Conservation (phyloP, 2,113 vertebrate genomes). For the Tetrao urogallus region DNA sequence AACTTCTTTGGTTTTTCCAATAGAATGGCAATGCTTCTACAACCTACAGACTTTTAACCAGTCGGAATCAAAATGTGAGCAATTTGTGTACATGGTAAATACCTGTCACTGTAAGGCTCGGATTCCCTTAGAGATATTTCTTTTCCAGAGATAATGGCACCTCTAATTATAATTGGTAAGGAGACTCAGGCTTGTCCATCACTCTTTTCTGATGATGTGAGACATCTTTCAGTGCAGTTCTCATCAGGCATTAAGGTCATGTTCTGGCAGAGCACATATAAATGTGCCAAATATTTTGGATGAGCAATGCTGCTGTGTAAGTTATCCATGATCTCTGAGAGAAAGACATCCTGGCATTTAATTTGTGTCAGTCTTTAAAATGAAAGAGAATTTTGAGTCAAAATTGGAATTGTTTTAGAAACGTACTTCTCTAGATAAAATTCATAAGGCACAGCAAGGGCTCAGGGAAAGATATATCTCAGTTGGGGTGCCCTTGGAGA, state of each 20-base stretch:
- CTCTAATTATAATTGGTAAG: not conserved
- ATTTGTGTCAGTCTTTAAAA: not conserved
- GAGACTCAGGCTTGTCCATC: not conserved
- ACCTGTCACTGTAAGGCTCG: not conserved
- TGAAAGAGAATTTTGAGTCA: not conserved
- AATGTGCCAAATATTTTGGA: not conserved
- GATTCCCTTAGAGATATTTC: constrained; percentile 2
- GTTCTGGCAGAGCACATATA: not conserved
- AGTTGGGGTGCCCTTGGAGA: not conserved
- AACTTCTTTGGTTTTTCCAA: not conserved
- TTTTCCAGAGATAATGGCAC: not conserved
- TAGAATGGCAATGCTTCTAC: not conserved
- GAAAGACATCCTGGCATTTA: not conserved
- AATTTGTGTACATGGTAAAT: not conserved
- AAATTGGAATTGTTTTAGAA: not conserved
- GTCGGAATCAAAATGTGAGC: not conserved
- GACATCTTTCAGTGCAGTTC: not conserved
- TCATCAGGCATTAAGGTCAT: not conserved
- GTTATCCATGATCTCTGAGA: not conserved
- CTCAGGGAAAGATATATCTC: not conserved
- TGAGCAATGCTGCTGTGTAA: not conserved
- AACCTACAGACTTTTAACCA: not conserved
- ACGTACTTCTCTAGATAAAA: not conserved
- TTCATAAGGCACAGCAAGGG: not conserved
- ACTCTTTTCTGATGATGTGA: not conserved